Percentiles rank a stretch among this genome's conserved stretches.
These are phyloP conservation scores for Mesopsocus fuscifrons DNA, from an alignment of 2,888 invertebrate species.

Conservation along the genomic window DNA sequence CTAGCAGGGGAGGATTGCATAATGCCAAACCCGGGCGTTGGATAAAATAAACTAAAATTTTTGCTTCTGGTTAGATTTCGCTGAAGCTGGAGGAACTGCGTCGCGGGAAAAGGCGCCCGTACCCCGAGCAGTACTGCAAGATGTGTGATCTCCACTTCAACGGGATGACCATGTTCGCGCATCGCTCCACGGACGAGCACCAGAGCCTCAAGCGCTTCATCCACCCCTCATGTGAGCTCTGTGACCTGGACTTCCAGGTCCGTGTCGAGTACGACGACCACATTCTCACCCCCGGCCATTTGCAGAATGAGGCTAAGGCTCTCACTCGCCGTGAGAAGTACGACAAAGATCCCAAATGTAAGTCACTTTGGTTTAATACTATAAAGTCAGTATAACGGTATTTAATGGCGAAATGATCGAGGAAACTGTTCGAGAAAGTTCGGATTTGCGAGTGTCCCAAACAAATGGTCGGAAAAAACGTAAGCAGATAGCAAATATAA, in stretches of 20 bases:
- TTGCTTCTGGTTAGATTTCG: neutral
- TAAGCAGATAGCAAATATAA: too few relatives aligned
- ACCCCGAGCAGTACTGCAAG: constrained; percentile 9
- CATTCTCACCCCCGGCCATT: constrained; percentile 1
- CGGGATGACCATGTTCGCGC: constrained; percentile 9
- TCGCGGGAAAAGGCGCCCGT: constrained; percentile 1
- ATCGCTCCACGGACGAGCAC: constrained; percentile 3
- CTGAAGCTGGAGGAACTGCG: constrained; percentile 2
- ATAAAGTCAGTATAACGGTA: too few relatives aligned
- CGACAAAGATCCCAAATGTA: constrained; percentile 8
- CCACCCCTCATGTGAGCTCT: constrained; percentile 3
- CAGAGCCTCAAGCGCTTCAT: constrained; percentile 3
- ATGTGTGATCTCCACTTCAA: constrained; percentile 8
- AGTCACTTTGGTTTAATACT: too few relatives aligned
- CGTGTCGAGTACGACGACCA: constrained; percentile 8
- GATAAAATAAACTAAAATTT: too few relatives aligned
- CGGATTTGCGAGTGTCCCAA: too few relatives aligned
- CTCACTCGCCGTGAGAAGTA: neutral
- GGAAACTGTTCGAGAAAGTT: too few relatives aligned
- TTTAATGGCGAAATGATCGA: too few relatives aligned
- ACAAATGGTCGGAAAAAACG: too few relatives aligned
- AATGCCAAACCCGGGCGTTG: too few relatives aligned
- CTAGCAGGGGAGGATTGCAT: too few relatives aligned
- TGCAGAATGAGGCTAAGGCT: constrained; percentile 1
- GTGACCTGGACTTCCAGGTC: constrained; percentile 5